Base-by-base conservation (phyloP, 2,888 invertebrate genomes). In the Drosophila tripunctata region DNA sequence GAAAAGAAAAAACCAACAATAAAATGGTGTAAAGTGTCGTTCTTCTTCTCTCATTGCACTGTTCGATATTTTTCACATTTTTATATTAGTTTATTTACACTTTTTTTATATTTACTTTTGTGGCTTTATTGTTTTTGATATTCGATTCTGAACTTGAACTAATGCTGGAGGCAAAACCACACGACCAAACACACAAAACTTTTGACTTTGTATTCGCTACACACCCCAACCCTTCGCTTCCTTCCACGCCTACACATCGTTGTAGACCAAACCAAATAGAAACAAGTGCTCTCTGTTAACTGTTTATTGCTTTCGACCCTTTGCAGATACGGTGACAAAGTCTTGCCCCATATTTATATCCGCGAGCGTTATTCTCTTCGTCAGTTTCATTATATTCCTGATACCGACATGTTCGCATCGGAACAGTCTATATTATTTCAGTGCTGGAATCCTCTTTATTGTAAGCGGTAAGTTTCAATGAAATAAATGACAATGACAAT, bases 401-500 rank as follows among this genome's bases (percentile, higher is more conserved):
- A 92, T 96, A 57, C 97, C 97, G 10, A 96, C 96, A 87, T 94
- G 90, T 43, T 89, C 95, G 48, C 94, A 95, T 84, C 95, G 95
- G 51, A 94, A 95, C 75, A 93, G 95, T 66, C 92, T 97, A 41
- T 96, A 94, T 92, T 96, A 96, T 47, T 97, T 97, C 91, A 93
- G 96, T 70, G 95, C 97, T 22, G 97, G 97, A 30, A 95, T 97
- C 72, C 93, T 96, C 70, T 97, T 97, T 91, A 96, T 97, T 90
- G 94, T 97, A 87, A 96, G 97, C 92, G 97, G 97, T 97, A 91
- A 93, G 93, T 83, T 1, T 12, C 1, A 1, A 6, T 10, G 10
- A 19, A 7, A 10, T 4, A 45, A 17, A 3, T 36, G n/a, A 3
- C 6, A 22, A 22, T 38, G 10, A 19, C n/a, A 38, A 21, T 38